phyloP scores from a whole-genome alignment of 2,797 vertebrate species.

The Labroides dimidiatus region DNA sequence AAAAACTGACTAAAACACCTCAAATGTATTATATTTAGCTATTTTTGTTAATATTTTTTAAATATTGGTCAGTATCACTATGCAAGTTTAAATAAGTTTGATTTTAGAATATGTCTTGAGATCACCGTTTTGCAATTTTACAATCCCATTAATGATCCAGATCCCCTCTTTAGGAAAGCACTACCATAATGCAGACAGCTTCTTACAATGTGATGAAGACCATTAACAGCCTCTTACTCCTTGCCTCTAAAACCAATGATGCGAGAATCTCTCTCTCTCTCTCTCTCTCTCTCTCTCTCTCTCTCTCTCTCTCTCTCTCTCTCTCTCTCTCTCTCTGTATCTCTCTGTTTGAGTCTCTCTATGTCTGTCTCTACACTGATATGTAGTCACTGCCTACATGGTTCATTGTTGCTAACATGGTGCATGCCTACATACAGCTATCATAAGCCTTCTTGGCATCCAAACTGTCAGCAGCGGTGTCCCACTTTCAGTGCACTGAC shows the following conservation, averaged over 20 bases:
- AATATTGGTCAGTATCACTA: too few relatives aligned
- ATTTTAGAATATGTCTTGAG: too few relatives aligned
- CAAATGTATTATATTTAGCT: too few relatives aligned
- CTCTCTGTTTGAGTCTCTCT: too few relatives aligned
- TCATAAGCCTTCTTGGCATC: constrained; percentile 18
- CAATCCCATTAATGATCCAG: too few relatives aligned
- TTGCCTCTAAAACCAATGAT: constrained; percentile 39
- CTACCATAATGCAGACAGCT: constrained; percentile 3
- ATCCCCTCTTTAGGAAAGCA: too few relatives aligned
- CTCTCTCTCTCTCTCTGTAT: not conserved
- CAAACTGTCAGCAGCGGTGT: constrained; percentile 35
- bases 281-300: not conserved
- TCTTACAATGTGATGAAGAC: constrained; percentile 9
- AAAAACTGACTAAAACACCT: too few relatives aligned
- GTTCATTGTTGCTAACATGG: not conserved
- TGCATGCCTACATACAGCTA: not conserved
- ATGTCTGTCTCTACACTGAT: not conserved
- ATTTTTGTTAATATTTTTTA: too few relatives aligned
- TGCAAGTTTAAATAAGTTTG: too few relatives aligned
- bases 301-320: not conserved
- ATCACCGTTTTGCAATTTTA: too few relatives aligned
- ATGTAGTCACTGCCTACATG: not conserved
- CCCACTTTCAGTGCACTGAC: constrained; percentile 10
- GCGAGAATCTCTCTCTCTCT: constrained; percentile 9
- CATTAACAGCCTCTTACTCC: constrained; percentile 48